phyloP scores from a whole-genome alignment of 2,113 vertebrate genomes.

The Puma concolor region DNA sequence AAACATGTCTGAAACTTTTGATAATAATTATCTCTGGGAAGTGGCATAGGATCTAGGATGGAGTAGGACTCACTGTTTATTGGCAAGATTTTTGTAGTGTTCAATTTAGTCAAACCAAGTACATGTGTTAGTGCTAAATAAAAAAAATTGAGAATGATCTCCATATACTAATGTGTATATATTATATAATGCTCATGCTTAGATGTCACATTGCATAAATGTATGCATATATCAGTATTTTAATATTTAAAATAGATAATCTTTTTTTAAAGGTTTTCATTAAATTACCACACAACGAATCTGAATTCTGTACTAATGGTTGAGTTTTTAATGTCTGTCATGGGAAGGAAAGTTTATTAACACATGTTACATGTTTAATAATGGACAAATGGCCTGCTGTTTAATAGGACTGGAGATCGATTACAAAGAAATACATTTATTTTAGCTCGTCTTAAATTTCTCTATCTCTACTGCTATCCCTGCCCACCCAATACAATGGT shows the following conservation, averaged over 20 bases:
- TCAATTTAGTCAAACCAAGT: background rate
- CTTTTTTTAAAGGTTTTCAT: background rate
- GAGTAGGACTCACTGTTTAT: background rate
- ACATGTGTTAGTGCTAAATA: background rate
- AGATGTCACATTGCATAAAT: background rate
- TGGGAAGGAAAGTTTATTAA: constrained; percentile 21
- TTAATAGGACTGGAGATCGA: background rate
- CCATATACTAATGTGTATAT: background rate
- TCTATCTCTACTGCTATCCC: background rate
- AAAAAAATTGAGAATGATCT: constrained; percentile 5
- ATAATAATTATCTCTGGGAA: background rate
- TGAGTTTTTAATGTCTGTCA: background rate
- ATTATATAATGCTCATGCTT: background rate
- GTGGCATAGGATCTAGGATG: background rate
- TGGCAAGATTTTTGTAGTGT: background rate
- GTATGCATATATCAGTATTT: background rate
- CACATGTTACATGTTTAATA: background rate
- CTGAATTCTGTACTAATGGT: background rate
- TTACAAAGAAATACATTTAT: background rate
- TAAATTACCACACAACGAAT: background rate
- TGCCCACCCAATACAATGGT: background rate
- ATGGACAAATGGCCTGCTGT: background rate
- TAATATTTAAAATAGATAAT: background rate
- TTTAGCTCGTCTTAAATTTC: background rate
- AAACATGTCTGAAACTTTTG: background rate